These are phyloP conservation scores for Fratercula arctica DNA, from an alignment of 2,797 vertebrate genomes.

Conservation along the genomic window DNA sequence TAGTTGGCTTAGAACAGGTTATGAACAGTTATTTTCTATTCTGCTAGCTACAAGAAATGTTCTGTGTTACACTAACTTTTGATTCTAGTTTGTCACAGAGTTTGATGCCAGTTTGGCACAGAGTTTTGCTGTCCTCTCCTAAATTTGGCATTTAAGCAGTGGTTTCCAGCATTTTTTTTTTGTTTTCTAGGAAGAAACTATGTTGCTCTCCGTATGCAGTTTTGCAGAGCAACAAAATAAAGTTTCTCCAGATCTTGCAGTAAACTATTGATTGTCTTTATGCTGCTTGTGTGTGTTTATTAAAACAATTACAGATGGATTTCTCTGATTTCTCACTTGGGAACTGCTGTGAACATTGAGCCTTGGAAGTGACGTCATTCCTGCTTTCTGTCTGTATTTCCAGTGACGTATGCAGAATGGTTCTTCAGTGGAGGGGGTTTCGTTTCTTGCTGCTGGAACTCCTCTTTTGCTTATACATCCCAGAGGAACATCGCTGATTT, in stretches of 20 bases:
- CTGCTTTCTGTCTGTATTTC: neutral
- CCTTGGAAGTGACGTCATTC: neutral
- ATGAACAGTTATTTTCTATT: neutral
- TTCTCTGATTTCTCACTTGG: neutral
- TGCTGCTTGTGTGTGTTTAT: neutral
- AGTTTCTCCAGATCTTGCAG: neutral
- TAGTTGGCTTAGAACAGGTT: neutral
- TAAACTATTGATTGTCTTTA: neutral
- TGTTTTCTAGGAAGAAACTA: neutral
- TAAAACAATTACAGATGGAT: neutral
- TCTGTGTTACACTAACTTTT: neutral
- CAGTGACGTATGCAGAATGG: neutral
- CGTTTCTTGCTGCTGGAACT: neutral
- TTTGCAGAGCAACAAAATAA: neutral
- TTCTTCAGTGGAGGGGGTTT: neutral
- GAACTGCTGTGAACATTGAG: neutral
- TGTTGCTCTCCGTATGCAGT: accelerated
- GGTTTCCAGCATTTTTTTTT: neutral
- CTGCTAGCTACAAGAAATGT: neutral
- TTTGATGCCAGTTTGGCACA: neutral
- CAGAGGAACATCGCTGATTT: neutral
- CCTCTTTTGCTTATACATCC: neutral
- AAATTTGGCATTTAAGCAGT: neutral
- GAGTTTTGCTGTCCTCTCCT: neutral
- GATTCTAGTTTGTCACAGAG: neutral